Base-by-base conservation (phyloP, 2,888 invertebrate genomes). In the Eulithis testata region DNA sequence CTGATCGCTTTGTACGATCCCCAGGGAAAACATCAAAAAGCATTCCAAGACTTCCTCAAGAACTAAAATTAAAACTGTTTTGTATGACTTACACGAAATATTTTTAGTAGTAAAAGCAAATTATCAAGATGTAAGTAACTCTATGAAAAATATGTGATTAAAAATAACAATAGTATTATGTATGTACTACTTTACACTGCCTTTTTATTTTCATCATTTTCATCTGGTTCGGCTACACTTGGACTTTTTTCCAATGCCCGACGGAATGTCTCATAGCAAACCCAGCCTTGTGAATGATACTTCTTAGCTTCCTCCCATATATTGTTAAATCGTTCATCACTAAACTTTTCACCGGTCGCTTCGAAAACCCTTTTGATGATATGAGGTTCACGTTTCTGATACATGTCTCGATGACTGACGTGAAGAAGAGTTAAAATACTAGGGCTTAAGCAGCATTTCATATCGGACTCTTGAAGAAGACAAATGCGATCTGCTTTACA, bases 1-100 rank as follows among this genome's bases (percentile, higher is more conserved):
- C 85, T 95, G 45, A 91, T 94, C 65, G 80, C 87, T 52, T 85
- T 88, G 53, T 95, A 94, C 77, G 96, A 96, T 81, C 95, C 95
- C 7, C 78, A 94, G 54, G 95, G 95, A 49, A 89, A 90, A 73
- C 94, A 95, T 81, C 94, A 84, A 64, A 66, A 87, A 50, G 77
- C 86, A 2, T 89, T 91, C 74, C 73, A 88, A 72, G 87, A 90
- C 14, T 90, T 87, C 69, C 78, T 90, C 6, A 66, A 59, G n/a
- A 57, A 67, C 36, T 66, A 43, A 56, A 7, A 12, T 4, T 14
- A 2, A 14, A 14, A 9, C 47, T 7, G 47, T 47, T 47, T 14
- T 12, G 3, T 47, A 47, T 47, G 47, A 47, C 14, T 47, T 3
- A 12, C 14, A 47, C 47, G 6, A 47, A 47, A 47, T 47, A 47